Base-by-base conservation (phyloP, 2,888 invertebrate genomes). In the Cantharis lateralis region DNA sequence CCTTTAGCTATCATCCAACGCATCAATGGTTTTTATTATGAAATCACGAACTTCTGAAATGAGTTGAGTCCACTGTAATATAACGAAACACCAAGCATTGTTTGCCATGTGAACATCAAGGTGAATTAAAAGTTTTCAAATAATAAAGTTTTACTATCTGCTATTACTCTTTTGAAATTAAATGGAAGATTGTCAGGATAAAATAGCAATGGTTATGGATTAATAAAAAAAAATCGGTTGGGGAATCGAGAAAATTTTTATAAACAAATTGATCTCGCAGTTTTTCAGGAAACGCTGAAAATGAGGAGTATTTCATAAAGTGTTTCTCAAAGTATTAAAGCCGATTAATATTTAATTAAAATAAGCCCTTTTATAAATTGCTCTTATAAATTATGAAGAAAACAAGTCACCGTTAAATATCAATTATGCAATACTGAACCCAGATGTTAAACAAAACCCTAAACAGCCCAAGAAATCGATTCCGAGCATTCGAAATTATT, bases 1-100 rank as follows among this genome's bases (percentile, higher is more conserved):
- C 80, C 80, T 76, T 68, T 78, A 75, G 79, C 79, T 81, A 80
- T 82, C 82, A 80, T 80, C 79, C 75, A 75, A 83, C 81, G 82
- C 81, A 82, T 79, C 81, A 80, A 78, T 80, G 81, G 79, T 75
- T 81, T 81, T 82, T 81, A 81, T 79, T 81, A 79, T 75, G 70
- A 74, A 71, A 77, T 32, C 48, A 32, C 28, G 66, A 48, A 18
- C 72, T 72, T 72, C 26, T 32, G 66, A 68, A 72, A 66, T 62
- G 24, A 66, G 18, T 72, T 48, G 18, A 64, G 64, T 66, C 64
- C 64, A 66, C 24, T 20, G 18, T 63, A 63, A 66, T 66, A 66
- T 66, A 64, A 66, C 64, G 64, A 66, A 66, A 66, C 64, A 63
- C 48, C 70, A 70, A 11, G 68, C 68, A 24, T 20, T 68, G 68